These are phyloP conservation scores for Furcifer pardalis DNA, from an alignment of 2,797 vertebrate genomes.

Conservation along the genomic window DNA sequence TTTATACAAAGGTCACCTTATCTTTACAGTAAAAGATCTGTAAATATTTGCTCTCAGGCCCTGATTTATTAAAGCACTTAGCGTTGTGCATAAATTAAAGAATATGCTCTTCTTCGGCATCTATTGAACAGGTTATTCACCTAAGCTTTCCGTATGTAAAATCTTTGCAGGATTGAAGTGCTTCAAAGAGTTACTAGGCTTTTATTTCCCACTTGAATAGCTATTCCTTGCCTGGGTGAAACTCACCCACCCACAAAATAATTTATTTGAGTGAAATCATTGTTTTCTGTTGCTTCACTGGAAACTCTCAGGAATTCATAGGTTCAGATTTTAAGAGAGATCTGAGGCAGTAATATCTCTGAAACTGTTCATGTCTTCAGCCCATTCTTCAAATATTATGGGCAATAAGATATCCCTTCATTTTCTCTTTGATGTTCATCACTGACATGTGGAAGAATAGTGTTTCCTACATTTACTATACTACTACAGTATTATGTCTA, in stretches of 20 bases:
- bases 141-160: background rate
- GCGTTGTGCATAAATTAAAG: constrained; percentile 4
- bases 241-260: background rate
- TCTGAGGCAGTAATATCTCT: too few relatives aligned
- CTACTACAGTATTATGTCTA: background rate
- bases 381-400: background rate
- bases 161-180: background rate
- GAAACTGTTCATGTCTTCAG: background rate
- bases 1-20: constrained; percentile 7
- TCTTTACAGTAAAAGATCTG: background rate
- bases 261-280: background rate
- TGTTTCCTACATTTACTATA: background rate
- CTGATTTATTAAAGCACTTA: constrained; percentile 27
- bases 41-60: constrained; percentile 26
- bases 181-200: background rate
- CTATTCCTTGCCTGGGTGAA: background rate
- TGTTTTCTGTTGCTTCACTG: background rate
- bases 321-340: background rate
- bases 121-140: background rate
- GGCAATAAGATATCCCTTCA: background rate
- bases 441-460: background rate
- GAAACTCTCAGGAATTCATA: background rate
- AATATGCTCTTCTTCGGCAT: background rate
- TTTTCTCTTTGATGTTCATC: background rate
- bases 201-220: background rate